Base-by-base conservation (phyloP, 1,140 invertebrate species). In the Chlorops oryzae region DNA sequence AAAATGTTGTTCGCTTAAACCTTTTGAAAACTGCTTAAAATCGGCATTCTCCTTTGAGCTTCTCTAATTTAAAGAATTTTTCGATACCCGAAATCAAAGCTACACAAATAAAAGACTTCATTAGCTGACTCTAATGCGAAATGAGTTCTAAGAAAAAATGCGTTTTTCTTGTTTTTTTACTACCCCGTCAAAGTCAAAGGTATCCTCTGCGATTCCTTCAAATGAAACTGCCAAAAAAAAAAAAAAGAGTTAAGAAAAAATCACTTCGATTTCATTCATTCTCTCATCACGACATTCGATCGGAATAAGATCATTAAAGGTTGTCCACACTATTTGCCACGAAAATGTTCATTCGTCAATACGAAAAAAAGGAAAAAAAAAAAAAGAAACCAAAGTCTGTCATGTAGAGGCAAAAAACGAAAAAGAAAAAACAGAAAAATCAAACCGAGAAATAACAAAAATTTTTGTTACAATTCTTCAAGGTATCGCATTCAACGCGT, bases 261-360 rank as follows among this genome's bases (percentile, higher is more conserved):
- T n/a, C n/a, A n/a, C n/a, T n/a, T n/a, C n/a, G n/a, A n/a, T n/a
- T n/a, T n/a, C n/a, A n/a, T n/a, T n/a, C n/a, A n/a, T n/a, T n/a
- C n/a, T n/a, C n/a, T n/a, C n/a, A n/a, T n/a, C n/a, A n/a, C n/a
- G n/a, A n/a, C n/a, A n/a, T n/a, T n/a, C n/a, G n/a, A n/a, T n/a
- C n/a, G n/a, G n/a, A n/a, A n/a, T n/a, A n/a, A n/a, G n/a, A n/a
- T n/a, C n/a, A n/a, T n/a, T n/a, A n/a, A n/a, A n/a, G n/a, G n/a
- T 59, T 65, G 52, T 46, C 52, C 28, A 54, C 52, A 59, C 62
- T 65, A 12, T 65, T 65, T 63, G 59, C 54, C 55, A 61, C 63
- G 66, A 63, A 62, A 61, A 67, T 67, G 66, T 67, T 64, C 64
- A 64, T 67, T n/a, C n/a, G n/a, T n/a, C n/a, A n/a, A n/a, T n/a